Evolutionary conservation across 2,888 invertebrate species (phyloP), one percentile per base, ranked within the genome.

Genomic region (Netelia fuscicornis): DNA sequence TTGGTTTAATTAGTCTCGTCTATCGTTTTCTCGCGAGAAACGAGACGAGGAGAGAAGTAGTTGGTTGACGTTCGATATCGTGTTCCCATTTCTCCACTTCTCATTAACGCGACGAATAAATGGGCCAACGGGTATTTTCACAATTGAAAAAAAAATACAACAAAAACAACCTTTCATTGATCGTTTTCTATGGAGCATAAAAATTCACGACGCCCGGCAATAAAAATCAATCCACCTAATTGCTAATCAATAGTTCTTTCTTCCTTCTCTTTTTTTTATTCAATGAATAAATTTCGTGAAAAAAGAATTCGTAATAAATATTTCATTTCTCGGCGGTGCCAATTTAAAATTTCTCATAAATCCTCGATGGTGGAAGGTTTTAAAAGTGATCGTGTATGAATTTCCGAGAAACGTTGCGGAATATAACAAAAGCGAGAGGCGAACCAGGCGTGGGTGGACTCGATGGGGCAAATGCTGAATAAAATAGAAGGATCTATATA

Each of bases 1-100:
- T 90, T 89, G 90, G 88, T 90, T 90, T 89, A 90, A 90, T 89
- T 87, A 88, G 89, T 85, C 81, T 67, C 77, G 85, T 77, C 87
- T 77, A 79, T 52, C 81, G 87, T 86, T 89, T 89, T 89, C 89
- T 85, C 77, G 77, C 74, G 68, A 64, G 68, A 44, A 62, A 67
- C 60, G 72, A 37, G 56, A 79, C 25, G 13, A 17, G 30, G 20
- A 48, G 30, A 30, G 30, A 30, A 5, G 30, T 25, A 56, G 64
- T 60, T 42, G 56, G 58, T 42, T 17, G 48, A 60, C 58, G 44
- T 62, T 58, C 20, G 9, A 48, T 48, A 56, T 62, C 30, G 30
- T 30, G 11, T 62, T 62, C 60, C 42, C 60, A 13, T 44, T 42
- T 37, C 72, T 20, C n/a, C 23, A 30, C 56, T 58, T n/a, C 17